A percentile compares a stretch with the other conserved stretches of the same genome.
phyloP scores from a whole-genome alignment of 1,140 invertebrate species.

The Fragariocoptes setiger region DNA sequence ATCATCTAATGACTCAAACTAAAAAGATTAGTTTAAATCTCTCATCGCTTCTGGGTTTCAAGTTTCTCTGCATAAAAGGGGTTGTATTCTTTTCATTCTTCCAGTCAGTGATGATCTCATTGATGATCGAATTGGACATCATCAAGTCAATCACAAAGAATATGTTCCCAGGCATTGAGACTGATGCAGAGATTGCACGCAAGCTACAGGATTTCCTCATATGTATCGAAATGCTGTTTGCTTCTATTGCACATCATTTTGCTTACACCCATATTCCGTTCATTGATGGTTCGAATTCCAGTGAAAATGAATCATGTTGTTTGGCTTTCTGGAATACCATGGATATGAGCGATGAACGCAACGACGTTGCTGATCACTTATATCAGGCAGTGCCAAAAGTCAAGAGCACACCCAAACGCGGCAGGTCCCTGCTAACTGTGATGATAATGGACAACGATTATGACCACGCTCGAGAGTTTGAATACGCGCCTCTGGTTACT shows the following conservation, averaged over 20 bases:
- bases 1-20: too few species aligned
- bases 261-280: conserved; percentile 72
- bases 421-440: not conserved
- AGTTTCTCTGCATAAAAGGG: conserved; percentile 90
- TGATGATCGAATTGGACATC: conserved; percentile 40
- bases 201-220: conserved; percentile 73
- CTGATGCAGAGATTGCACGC: conserved; percentile 17
- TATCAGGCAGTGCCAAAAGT: not conserved
- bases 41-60: too few species aligned
- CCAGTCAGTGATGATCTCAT: conserved; percentile 60
- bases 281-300: conserved; percentile 22
- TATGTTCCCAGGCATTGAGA: conserved; percentile 29
- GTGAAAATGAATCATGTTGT: conserved; percentile 26
- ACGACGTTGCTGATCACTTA: conserved; percentile 8
- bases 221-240: conserved; percentile 89
- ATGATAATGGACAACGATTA: not conserved
- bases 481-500: not conserved
- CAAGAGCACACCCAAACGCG: not conserved
- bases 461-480: too few species aligned
- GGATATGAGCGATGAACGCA: conserved; percentile 51
- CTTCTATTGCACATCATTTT: conserved; percentile 71
- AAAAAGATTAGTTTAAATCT: too few species aligned
- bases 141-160: conserved; percentile 35
- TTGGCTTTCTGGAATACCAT: conserved; percentile 44
- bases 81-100: conserved; percentile 94